phyloP scores from a whole-genome alignment of 2,797 vertebrate genomes.

The Cephalopachus bancanus region DNA sequence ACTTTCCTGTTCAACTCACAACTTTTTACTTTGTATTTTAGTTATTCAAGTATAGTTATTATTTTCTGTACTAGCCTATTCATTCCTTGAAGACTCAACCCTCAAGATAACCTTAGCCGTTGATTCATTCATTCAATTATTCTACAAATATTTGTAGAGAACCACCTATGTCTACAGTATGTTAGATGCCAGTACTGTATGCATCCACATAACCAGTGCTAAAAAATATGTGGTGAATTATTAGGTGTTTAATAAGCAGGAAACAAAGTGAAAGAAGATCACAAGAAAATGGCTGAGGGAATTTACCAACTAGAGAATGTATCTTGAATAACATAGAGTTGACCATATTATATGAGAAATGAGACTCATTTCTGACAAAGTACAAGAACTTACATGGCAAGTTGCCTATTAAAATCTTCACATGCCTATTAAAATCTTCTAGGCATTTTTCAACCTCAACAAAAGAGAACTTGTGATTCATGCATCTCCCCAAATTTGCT shows the following conservation, averaged over 20 bases:
- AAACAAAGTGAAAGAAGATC: conserved; percentile 35
- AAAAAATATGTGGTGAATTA: conserved; percentile 10
- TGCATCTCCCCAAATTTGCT: background rate
- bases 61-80: background rate
- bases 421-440: background rate
- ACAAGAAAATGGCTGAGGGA: conserved; percentile 4
- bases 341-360: conserved; percentile 31
- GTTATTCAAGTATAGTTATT: conserved; percentile 26
- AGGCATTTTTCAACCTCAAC: background rate
- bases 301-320: conserved; percentile 19
- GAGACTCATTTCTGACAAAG: conserved; percentile 1
- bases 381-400: background rate
- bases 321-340: conserved; percentile 5
- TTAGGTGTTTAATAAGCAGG: background rate
- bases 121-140: conserved; percentile 5
- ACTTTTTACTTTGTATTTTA: conserved; percentile 10
- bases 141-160: conserved; percentile 23
- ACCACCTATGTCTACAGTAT: background rate
- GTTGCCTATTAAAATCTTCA: conserved; percentile 8
- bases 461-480: conserved; percentile 54
- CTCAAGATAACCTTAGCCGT: background rate
- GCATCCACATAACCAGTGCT: background rate
- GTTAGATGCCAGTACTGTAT: background rate
- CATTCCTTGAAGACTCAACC: background rate
- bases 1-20: background rate